These are phyloP conservation scores for Amblyjoppa proteus DNA, from an alignment of 2,888 invertebrate genomes.

Conservation along the genomic window DNA sequence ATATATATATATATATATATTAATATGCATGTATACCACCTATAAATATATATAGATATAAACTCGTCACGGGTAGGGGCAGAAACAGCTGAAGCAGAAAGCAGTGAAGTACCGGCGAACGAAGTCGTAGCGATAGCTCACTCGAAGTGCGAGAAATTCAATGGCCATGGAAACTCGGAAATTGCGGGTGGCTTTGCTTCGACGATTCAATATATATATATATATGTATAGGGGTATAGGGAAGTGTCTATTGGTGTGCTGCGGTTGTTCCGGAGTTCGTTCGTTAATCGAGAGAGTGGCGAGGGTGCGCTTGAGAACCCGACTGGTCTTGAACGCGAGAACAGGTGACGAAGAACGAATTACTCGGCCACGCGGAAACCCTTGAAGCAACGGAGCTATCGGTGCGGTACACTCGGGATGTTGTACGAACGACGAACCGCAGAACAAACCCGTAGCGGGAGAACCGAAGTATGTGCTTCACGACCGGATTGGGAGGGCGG, in stretches of 20 bases:
- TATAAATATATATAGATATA: background rate
- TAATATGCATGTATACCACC: background rate
- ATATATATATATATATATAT: background rate
- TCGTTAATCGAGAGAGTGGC: slow-evolving; percentile 55
- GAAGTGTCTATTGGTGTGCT: background rate
- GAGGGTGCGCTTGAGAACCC: slow-evolving; percentile 42
- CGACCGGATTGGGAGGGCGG: background rate
- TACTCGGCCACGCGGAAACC: slow-evolving; percentile 35
- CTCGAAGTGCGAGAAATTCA: slow-evolving; percentile 49
- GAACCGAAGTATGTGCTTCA: background rate
- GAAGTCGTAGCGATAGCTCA: slow-evolving; percentile 36
- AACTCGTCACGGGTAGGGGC: background rate
- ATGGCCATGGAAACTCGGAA: slow-evolving; percentile 59
- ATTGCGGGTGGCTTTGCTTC: slow-evolving; percentile 34
- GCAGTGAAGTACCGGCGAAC: slow-evolving; percentile 28
- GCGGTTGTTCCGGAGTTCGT: slow-evolving; percentile 42
- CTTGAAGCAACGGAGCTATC: slow-evolving; percentile 8
- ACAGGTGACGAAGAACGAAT: slow-evolving; percentile 50
- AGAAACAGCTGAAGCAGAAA: slow-evolving; percentile 29
- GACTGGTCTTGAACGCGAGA: slow-evolving; percentile 29
- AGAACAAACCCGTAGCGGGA: slow-evolving; percentile 23
- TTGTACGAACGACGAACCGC: slow-evolving; percentile 26
- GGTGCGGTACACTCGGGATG: background rate
- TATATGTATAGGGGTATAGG: background rate
- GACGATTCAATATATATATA: slow-evolving; percentile 12